Percentiles rank a stretch among this genome's conserved stretches.
phyloP scores from a whole-genome alignment of 2,113 vertebrate species.

The Scomber colias region DNA sequence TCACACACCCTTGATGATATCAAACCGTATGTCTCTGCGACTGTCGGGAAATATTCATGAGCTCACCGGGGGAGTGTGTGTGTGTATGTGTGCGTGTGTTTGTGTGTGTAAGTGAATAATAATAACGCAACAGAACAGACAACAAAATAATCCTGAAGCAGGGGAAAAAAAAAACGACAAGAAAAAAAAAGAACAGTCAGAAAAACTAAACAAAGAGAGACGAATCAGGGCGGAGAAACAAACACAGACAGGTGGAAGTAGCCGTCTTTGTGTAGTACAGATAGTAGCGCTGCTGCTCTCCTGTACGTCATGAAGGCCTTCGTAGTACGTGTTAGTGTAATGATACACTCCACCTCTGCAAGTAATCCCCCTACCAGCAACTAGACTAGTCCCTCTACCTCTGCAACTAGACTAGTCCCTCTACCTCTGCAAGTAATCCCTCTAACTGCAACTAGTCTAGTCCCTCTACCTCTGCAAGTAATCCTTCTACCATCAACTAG shows the following conservation, averaged over 20 bases:
- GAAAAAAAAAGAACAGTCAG: slow-evolving; percentile 8
- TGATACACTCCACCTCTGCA: too few relatives aligned
- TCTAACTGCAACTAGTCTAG: too few relatives aligned
- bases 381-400: too few relatives aligned
- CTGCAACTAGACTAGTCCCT: too few relatives aligned
- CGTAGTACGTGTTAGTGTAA: too few relatives aligned
- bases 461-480: too few relatives aligned
- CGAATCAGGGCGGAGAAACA: neutral
- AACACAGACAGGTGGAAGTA: neutral
- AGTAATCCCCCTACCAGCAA: too few relatives aligned
- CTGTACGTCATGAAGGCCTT: too few relatives aligned
- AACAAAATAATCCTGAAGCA: slow-evolving; percentile 46
- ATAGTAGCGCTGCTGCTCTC: neutral
- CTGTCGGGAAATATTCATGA: slow-evolving; percentile 54
- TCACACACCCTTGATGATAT: slow-evolving; percentile 54
- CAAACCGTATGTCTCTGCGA: slow-evolving; percentile 40
- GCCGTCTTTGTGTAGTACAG: neutral
- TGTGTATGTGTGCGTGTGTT: slow-evolving; percentile 12
- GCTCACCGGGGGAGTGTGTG: slow-evolving; percentile 45
- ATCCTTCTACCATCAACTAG: too few relatives aligned
- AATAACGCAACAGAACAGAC: slow-evolving; percentile 12
- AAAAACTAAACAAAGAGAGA: neutral
- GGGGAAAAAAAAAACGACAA: slow-evolving; percentile 21
- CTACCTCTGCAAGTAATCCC: too few relatives aligned
- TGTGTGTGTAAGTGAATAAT: slow-evolving; percentile 31